Conservation (phyloP, 1,140 invertebrate species). For the Drosophila truncata region DNA sequence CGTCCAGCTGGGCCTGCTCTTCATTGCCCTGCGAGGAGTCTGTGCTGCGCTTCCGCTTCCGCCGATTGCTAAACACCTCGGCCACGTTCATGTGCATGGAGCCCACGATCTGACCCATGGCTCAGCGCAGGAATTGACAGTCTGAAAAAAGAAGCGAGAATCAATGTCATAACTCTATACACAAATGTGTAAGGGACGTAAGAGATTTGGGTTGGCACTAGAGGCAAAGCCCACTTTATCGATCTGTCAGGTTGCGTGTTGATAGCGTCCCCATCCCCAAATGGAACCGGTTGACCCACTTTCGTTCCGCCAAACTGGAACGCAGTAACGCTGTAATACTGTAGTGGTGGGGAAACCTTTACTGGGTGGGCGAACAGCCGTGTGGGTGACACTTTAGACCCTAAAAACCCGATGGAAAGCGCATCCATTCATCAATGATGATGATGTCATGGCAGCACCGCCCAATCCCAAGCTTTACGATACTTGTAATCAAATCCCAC, state of each 20-base stretch:
- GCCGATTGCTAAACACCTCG: constrained; percentile 65
- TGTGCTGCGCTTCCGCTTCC: constrained; percentile 76
- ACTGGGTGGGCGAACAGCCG: constrained; percentile 27
- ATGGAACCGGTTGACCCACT: constrained; percentile 60
- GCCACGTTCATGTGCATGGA: constrained; percentile 72
- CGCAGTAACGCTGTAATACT: constrained; percentile 6
- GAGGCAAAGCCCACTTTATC: constrained; percentile 13
- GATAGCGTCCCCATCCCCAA: constrained; percentile 26
- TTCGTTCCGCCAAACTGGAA: constrained; percentile 33
- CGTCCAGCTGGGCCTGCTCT: constrained; percentile 51
- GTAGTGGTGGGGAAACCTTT: constrained; percentile 28
- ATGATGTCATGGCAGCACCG: constrained; percentile 56
- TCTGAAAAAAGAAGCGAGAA: constrained; percentile 15
- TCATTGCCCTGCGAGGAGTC: constrained; percentile 50
- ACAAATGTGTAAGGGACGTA: not conserved
- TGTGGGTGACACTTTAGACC: constrained; percentile 9
- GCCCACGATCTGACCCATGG: constrained; percentile 76
- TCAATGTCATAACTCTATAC: not conserved
- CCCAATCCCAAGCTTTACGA: not conserved
- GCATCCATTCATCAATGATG: constrained; percentile 39
- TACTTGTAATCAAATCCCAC: constrained; percentile 16
- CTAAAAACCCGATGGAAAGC: constrained; percentile 15
- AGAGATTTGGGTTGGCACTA: constrained; percentile 9
- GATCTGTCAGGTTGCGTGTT: constrained; percentile 64
- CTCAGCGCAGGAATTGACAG: constrained; percentile 6